Evolutionary conservation across 2,888 invertebrate species (phyloP).

Genomic region (Matsumyia berberina): DNA sequence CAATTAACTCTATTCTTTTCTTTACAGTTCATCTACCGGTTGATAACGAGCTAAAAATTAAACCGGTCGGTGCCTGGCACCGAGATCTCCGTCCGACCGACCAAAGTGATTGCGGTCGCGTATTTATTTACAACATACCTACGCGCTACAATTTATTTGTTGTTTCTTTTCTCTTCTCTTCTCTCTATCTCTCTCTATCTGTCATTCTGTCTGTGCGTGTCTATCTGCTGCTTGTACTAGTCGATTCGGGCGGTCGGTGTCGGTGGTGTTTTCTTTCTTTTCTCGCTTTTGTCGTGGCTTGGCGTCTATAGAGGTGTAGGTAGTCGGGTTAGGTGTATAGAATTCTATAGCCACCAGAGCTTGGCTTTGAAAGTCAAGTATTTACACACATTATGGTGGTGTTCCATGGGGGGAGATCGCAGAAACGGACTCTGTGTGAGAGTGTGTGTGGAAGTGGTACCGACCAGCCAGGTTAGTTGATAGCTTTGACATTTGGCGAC

Average conservation of each 20-base stretch:
- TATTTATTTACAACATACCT: constrained; percentile 75
- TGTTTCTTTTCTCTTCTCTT: constrained; percentile 29
- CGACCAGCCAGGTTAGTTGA: constrained; percentile 33
- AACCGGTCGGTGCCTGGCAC: constrained; percentile 79
- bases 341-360: constrained; percentile 9
- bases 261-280: constrained; percentile 16
- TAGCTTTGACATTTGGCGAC: constrained; percentile 58
- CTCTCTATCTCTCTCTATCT: constrained; percentile 7
- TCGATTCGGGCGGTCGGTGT: no score
- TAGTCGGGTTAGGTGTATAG: constrained; percentile 47
- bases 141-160: constrained; percentile 72
- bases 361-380: constrained; percentile 70
- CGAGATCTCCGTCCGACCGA: constrained; percentile 77
- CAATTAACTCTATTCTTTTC: constrained; percentile 74
- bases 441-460: constrained; percentile 45
- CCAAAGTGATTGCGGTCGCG: constrained; percentile 76
- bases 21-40: constrained; percentile 78
- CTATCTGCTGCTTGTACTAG: background rate
- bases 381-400: constrained; percentile 25
- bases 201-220: background rate
- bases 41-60: constrained; percentile 78
- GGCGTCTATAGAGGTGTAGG: constrained; percentile 23
- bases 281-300: constrained; percentile 10
- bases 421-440: constrained; percentile 23
- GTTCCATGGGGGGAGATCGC: constrained; percentile 14